A percentile compares a stretch with the other conserved stretches of the same genome.
Evolutionary conservation across 1,140 invertebrate genomes (phyloP).

Genomic region (Nixonia krombeini): DNA sequence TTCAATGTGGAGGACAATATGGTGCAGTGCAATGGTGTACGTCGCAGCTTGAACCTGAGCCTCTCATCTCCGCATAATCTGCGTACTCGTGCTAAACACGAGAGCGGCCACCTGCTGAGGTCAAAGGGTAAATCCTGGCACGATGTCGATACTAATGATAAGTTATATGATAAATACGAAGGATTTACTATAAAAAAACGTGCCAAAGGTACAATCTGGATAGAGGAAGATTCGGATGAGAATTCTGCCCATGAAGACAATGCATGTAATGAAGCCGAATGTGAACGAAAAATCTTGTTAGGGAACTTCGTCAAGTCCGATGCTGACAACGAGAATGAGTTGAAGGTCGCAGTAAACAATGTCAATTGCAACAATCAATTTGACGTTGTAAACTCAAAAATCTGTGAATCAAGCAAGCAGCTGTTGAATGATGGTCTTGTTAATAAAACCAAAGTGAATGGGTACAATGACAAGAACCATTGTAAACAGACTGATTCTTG

Average conservation of each 20-base stretch:
- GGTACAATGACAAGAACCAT: not conserved
- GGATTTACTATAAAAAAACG: conserved; percentile 67
- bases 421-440: no score
- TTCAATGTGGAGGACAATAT: conserved; percentile 61
- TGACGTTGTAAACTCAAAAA: not conserved
- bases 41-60: conserved; percentile 62
- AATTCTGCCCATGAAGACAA: conserved; percentile 41
- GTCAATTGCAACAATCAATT: not conserved
- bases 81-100: conserved; percentile 65
- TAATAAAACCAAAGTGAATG: not conserved
- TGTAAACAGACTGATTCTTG: not conserved
- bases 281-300: conserved; percentile 28
- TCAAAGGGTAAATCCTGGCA: conserved; percentile 66
- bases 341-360: not conserved
- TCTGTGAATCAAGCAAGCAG: not conserved
- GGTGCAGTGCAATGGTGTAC: conserved; percentile 67
- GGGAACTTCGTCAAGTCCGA: conserved; percentile 34
- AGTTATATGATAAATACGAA: conserved; percentile 65
- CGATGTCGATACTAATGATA: conserved; percentile 56
- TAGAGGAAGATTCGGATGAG: conserved; percentile 61
- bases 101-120: conserved; percentile 66
- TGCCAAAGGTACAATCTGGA: conserved; percentile 68
- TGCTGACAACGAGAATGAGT: conserved; percentile 34
- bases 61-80: conserved; percentile 65
- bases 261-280: conserved; percentile 18